Conservation (phyloP, 2,888 invertebrate species). For the Baronia brevicornis region DNA sequence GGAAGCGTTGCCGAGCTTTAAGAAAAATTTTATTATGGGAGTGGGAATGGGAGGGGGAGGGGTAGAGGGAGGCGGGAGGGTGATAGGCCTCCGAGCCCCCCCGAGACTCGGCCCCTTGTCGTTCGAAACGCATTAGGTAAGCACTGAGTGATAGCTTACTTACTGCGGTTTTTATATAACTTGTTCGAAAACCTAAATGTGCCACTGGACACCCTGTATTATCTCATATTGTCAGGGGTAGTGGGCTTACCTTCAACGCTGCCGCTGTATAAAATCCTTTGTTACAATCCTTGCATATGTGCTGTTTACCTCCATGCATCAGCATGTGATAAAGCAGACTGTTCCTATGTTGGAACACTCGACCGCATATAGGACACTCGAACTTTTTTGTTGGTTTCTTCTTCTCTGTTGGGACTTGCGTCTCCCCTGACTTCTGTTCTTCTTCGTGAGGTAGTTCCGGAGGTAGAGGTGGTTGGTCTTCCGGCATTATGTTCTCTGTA, state of each 20-base stretch:
- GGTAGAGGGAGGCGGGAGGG: too few relatives aligned
- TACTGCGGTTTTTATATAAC: too few relatives aligned
- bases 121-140: too few relatives aligned
- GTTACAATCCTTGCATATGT: constrained; percentile 86
- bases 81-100: too few relatives aligned
- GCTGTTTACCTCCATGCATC: constrained; percentile 85
- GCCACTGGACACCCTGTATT: too few relatives aligned
- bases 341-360: constrained; percentile 87
- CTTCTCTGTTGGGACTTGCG: constrained; percentile 15
- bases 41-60: too few relatives aligned
- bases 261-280: constrained; percentile 89
- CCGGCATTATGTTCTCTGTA: constrained; percentile 33
- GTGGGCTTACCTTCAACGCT: constrained; percentile 80
- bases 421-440: constrained; percentile 8
- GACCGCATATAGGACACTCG: constrained; percentile 80
- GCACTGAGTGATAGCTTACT: too few relatives aligned
- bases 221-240: too few relatives aligned
- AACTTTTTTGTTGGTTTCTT: constrained; percentile 48
- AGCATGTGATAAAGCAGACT: constrained; percentile 89
- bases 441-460: constrained; percentile 3
- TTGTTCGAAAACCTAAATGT: too few relatives aligned
- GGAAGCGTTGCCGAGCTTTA: too few relatives aligned
- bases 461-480: constrained; percentile 13
- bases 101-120: too few relatives aligned
- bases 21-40: too few relatives aligned